Percentiles rank a stretch among this genome's conserved stretches.
phyloP scores from a whole-genome alignment of 2,888 invertebrate species.

The Caenorhabditis becei region DNA sequence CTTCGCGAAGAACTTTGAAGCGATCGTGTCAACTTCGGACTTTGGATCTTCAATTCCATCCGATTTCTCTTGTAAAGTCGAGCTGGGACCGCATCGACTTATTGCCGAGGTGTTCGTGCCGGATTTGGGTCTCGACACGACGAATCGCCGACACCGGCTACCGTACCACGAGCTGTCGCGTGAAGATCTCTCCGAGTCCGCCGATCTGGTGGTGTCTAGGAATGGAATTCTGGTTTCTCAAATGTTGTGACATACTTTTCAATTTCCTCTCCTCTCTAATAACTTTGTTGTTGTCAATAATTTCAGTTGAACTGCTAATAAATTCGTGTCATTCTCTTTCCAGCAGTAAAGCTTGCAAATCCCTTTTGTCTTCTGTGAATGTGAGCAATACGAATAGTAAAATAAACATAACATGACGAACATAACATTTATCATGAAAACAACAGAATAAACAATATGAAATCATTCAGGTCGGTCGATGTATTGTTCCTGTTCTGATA shows the following conservation, averaged over 20 bases:
- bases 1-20: constrained; percentile 71
- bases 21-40: constrained; percentile 64
- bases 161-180: constrained; percentile 59
- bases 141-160: constrained; percentile 32
- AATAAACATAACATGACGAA: too few relatives aligned
- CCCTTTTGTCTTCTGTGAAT: too few relatives aligned
- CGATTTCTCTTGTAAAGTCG: constrained; percentile 71
- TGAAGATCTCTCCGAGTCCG: constrained; percentile 47
- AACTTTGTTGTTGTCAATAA: constrained; percentile 3
- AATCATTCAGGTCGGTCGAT: too few relatives aligned
- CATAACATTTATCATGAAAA: too few relatives aligned
- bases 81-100: constrained; percentile 53
- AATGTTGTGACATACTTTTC: constrained; percentile 14
- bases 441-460: too few relatives aligned
- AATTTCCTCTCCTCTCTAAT: background rate
- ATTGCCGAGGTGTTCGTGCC: constrained; percentile 47
- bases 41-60: constrained; percentile 67
- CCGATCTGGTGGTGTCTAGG: constrained; percentile 54
- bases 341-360: too few relatives aligned
- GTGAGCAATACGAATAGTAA: too few relatives aligned
- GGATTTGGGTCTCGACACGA: constrained; percentile 32
- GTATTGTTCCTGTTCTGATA: too few relatives aligned
- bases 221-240: constrained; percentile 59
- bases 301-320: background rate
- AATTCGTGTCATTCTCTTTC: too few relatives aligned